Evolutionary conservation across 2,113 vertebrate genomes (phyloP), one percentile per base, ranked within the genome.

Genomic region (Mixornis gularis): DNA sequence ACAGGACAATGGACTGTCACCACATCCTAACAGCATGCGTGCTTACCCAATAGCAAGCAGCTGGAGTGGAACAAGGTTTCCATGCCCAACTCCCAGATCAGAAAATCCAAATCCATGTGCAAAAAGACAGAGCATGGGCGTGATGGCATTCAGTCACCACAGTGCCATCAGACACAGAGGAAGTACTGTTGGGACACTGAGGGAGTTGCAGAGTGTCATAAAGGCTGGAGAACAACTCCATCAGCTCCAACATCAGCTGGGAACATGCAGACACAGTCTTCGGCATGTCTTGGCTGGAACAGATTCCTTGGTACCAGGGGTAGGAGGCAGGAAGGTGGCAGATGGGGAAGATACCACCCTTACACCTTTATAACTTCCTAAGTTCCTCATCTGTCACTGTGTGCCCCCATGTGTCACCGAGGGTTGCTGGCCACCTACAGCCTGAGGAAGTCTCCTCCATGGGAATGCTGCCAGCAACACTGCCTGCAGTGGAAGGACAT

Each of bases 51-150:
- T 32, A 27, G 66, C 5, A 0, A 65, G 32, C n/a, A 73, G 46
- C 5, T 81, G 30, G n/a, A 32, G 24, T 52, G n/a, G 68, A 92
- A 81, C 9, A 59, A 32, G 10, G 17, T 53, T 93, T 82, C 62
- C 2, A 2, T 0, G 4, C 20, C 29, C 0, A 0, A 1, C 24
- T 60, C 83, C 12, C 32, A 40, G 25, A 70, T 27, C 22, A 62
- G 62, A 34, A 76, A 88, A 79, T 21, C 26, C 41, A 90, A 91
- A 84, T 30, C 53, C 34, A 9, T 2, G 0, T 64, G 41, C 0
- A 5, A 87, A 55, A 1, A 4, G 18, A 43, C 0, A 5, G 66
- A 81, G 44, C 1, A 0, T 25, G 27, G 44, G 10, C 81, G 22
- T 0, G 3, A 26, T 13, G 22, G 4, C 29, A 32, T 64, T 81